Evolutionary conservation across 2,113 vertebrate genomes (phyloP).

Genomic region (Thamnaconus septentrionalis): DNA sequence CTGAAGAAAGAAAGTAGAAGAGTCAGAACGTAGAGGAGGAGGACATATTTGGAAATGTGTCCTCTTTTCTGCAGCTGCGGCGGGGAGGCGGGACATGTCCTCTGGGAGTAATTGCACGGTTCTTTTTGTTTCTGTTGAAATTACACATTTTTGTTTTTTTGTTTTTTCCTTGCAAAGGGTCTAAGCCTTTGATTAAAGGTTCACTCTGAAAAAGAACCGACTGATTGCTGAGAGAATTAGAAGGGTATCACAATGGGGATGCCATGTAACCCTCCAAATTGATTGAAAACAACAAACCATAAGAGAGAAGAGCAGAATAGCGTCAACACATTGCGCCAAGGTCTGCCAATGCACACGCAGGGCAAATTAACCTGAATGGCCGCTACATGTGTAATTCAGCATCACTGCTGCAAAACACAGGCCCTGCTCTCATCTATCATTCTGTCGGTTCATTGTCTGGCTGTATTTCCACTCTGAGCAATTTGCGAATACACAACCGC

Average conservation of each 20-base stretch:
- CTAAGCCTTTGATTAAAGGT: constrained; percentile 61
- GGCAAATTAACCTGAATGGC: constrained; percentile 63
- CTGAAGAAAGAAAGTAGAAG: constrained; percentile 24
- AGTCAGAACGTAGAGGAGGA: constrained; percentile 18
- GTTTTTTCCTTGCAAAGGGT: too few relatives aligned
- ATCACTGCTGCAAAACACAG: constrained; percentile 47
- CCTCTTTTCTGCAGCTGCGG: constrained; percentile 68
- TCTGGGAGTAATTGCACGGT: constrained; percentile 63
- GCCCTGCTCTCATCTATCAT: constrained; percentile 35
- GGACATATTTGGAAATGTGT: constrained; percentile 49
- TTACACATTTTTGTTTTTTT: constrained; percentile 50
- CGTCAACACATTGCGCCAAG: constrained; percentile 49
- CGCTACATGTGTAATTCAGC: constrained; percentile 64
- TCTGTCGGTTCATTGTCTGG: constrained; percentile 41
- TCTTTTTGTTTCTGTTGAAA: constrained; percentile 61
- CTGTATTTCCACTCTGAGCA: constrained; percentile 34
- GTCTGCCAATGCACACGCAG: constrained; percentile 51
- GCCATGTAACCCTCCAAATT: constrained; percentile 41
- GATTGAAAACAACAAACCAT: constrained; percentile 48
- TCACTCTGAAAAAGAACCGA: constrained; percentile 35
- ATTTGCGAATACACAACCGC: not conserved
- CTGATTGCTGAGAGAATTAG: constrained; percentile 68
- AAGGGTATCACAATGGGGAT: constrained; percentile 42
- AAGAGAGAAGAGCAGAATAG: constrained; percentile 49
- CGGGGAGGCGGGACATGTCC: constrained; percentile 52